A percentile compares a stretch with the other conserved stretches of the same genome.
Conservation (phyloP, 1,140 invertebrate species). For the Tenebrio molitor region DNA sequence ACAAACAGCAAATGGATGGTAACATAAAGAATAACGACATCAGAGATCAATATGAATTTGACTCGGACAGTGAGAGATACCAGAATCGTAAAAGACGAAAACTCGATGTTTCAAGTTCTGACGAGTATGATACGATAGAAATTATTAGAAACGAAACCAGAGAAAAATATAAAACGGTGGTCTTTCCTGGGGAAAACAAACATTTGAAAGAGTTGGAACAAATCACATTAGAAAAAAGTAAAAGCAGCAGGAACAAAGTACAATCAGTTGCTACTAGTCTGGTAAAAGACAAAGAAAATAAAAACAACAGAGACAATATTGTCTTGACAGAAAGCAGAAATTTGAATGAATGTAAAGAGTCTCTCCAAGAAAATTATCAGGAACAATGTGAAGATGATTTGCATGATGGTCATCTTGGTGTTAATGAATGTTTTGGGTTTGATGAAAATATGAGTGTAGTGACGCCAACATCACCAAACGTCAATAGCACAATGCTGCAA, state of each 20-base stretch:
- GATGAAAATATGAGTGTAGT: conserved; percentile 8
- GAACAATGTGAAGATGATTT: too few relatives aligned
- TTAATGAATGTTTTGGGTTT: conserved; percentile 41
- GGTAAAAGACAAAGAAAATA: not conserved
- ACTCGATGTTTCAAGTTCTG: conserved; percentile 3
- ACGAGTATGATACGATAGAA: conserved; percentile 19
- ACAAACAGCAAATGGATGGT: conserved; percentile 1
- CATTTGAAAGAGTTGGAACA: not conserved
- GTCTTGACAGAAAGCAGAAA: too few relatives aligned
- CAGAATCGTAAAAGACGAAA: conserved; percentile 2
- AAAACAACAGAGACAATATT: not conserved
- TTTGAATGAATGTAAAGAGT: too few relatives aligned
- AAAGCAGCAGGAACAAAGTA: not conserved
- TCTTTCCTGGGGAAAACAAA: not conserved
- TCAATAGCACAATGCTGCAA: conserved; percentile 52
- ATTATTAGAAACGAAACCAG: not conserved
- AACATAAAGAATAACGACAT: not conserved
- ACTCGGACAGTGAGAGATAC: conserved; percentile 24
- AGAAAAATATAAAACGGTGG: not conserved
- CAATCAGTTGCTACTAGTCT: not conserved
- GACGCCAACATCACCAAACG: conserved; percentile 45
- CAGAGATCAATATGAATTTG: conserved; percentile 28
- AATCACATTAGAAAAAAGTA: not conserved
- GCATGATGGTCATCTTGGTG: too few relatives aligned
- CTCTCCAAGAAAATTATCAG: too few relatives aligned